phyloP scores from a whole-genome alignment of 2,888 invertebrate genomes.

The Agrotis puta region DNA sequence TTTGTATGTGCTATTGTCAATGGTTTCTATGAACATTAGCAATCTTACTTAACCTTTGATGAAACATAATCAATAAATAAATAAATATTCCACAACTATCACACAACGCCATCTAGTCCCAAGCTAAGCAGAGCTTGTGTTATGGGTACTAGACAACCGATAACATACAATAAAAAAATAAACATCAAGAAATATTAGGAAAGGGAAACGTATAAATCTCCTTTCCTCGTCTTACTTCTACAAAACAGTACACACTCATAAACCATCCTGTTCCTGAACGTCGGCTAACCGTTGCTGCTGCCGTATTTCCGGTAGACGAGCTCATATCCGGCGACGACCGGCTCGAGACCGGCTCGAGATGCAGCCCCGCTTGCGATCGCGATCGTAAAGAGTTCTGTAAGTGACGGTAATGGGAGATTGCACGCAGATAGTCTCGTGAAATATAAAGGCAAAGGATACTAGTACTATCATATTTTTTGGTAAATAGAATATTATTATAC shows the following conservation, averaged over 20 bases:
- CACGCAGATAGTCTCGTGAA: neutral
- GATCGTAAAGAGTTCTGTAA: constrained; percentile 22
- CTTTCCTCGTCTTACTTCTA: neutral
- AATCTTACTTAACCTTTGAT: too few species aligned
- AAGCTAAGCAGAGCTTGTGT: too few species aligned
- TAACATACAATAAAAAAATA: too few species aligned
- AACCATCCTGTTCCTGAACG: constrained; percentile 16
- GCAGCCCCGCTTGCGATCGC: constrained; percentile 23
- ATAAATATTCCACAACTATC: too few species aligned
- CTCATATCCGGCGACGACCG: constrained; percentile 54
- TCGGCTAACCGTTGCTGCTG: constrained; percentile 11
- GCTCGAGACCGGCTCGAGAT: constrained; percentile 14
- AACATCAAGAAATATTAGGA: too few species aligned
- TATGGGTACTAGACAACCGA: too few species aligned
- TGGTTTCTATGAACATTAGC: too few species aligned
- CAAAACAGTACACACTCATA: constrained; percentile 17
- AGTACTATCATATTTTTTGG: neutral
- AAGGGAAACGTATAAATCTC: neutral
- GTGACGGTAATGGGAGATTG: constrained; percentile 17
- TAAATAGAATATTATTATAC: neutral
- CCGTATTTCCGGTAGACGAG: constrained; percentile 47
- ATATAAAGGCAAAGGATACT: neutral
- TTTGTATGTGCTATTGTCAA: too few species aligned
- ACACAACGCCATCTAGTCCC: too few species aligned
- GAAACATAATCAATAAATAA: too few species aligned